Base-by-base conservation (phyloP, 2,113 vertebrate species). In the Myocastor coypus region DNA sequence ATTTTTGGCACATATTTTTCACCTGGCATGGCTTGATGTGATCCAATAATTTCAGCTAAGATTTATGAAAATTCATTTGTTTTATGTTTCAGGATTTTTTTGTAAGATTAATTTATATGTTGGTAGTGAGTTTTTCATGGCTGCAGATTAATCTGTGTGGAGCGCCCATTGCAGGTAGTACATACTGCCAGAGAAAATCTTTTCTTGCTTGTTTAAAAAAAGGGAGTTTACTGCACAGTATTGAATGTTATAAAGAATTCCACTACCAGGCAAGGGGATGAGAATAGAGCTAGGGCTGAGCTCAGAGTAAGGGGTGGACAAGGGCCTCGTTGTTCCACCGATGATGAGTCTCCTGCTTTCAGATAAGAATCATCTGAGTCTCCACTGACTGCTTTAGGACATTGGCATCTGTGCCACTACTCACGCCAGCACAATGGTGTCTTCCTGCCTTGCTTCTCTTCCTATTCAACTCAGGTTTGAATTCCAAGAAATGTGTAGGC, bases 31-130 rank as follows among this genome's bases (percentile, higher is more conserved):
- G 1, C 7, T 24, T 84, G 19, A 84, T 87, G 71, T 69, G 10
- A 64, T 28, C 91, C n/a, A 64, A 17, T 75, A 24, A 88, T 85
- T 71, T 90, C 40, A 85, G 86, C 19, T 64, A 96, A 89, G 32
- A 83, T 64, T 42, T 57, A 12, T 40, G 6, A 71, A 57, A 77
- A 34, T 24, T 5, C 5, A n/a, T n/a, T 68, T 59, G 61, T 75
- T 87, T 95, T 5, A 40, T 75, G 64, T 77, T 92, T 87, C 85
- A 93, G 24, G 7, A 66, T 1, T 42, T 50, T 71, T 32, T 64
- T 63, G 17, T 17, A 50, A 34, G 40, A 69, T 28, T 30, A 69
- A 7, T 80, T 14, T 59, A 55, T 16, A 87, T 20, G 7, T 55
- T 3, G 69, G 46, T 1, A 71, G 17, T 64, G n/a, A 34, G 7